phyloP scores from a whole-genome alignment of 2,797 vertebrate species.

The Chelon labrosus region DNA sequence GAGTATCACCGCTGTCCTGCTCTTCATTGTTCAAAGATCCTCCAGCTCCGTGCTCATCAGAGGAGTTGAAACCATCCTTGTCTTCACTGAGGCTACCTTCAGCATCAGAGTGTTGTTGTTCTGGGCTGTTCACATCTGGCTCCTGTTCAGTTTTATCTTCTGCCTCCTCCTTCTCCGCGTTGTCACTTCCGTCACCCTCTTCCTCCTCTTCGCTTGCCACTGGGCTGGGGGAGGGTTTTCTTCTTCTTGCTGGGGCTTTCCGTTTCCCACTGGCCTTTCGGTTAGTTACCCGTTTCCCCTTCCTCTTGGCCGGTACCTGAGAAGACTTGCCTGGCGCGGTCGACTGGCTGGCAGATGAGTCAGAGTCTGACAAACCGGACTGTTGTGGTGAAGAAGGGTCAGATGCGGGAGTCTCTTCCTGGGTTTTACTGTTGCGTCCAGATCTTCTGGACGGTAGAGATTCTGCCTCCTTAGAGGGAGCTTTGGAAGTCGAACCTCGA shows the following conservation, averaged over 20 bases:
- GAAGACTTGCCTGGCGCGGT: conserved; percentile 78
- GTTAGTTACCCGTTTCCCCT: conserved; percentile 85
- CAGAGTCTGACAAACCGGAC: conserved; percentile 85
- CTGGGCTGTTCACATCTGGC: conserved; percentile 37
- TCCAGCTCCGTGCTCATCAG: conserved; percentile 20
- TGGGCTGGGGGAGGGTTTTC: conserved; percentile 61
- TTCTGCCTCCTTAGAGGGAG: conserved; percentile 87
- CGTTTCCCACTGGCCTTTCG: conserved; percentile 88
- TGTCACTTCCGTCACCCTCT: conserved; percentile 35
- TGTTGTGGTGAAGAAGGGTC: conserved; percentile 82
- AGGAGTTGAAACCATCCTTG: conserved; percentile 39
- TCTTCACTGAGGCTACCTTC: conserved; percentile 51
- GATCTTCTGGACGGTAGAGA: conserved; percentile 87
- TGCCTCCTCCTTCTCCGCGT: conserved; percentile 34
- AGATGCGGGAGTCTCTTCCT: conserved; percentile 79
- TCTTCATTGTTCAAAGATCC: conserved; percentile 30
- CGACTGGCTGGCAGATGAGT: conserved; percentile 81
- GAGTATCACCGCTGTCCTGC: conserved; percentile 50
- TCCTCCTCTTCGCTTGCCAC: conserved; percentile 71
- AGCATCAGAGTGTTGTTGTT: conserved; percentile 48
- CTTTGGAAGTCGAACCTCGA: conserved; percentile 88
- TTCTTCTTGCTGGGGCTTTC: conserved; percentile 81
- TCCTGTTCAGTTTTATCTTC: conserved; percentile 54
- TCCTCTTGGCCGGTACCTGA: conserved; percentile 87
- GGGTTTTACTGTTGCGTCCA: conserved; percentile 86